phyloP scores from a whole-genome alignment of 2,797 vertebrate species.

The Heliangelus exortis region DNA sequence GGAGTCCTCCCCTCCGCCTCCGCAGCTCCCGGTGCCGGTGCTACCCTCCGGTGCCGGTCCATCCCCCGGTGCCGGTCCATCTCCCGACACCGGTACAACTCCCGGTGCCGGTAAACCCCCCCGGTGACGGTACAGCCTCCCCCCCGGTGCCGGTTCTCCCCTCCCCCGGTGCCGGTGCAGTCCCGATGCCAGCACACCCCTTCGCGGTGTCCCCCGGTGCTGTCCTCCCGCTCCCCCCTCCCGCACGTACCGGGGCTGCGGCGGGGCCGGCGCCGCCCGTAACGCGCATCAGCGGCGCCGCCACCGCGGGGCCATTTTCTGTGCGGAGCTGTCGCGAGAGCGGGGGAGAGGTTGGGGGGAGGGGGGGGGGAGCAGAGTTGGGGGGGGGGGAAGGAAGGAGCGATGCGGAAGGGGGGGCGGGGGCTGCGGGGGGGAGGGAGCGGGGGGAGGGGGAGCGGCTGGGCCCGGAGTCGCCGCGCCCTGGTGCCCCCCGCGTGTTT shows the following conservation, averaged over 20 bases:
- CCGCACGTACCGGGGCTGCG: constrained; percentile 18
- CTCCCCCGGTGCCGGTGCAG: background rate
- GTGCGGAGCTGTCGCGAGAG: constrained; percentile 54
- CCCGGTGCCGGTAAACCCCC: background rate
- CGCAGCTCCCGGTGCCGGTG: background rate
- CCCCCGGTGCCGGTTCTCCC: too few relatives aligned
- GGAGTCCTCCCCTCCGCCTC: too few relatives aligned
- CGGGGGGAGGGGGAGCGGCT: background rate
- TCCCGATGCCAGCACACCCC: too few relatives aligned
- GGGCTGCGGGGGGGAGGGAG: background rate
- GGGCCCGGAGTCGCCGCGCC: too few relatives aligned
- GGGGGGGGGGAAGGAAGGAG: background rate
- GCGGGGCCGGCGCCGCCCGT: constrained; percentile 2
- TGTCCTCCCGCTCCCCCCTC: background rate
- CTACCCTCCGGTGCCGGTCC: background rate
- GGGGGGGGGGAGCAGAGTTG: background rate
- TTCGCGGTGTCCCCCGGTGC: too few relatives aligned
- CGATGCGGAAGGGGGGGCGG: background rate
- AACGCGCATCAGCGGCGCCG: constrained; percentile 6
- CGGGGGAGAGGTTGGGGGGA: background rate
- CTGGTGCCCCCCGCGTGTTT: background rate
- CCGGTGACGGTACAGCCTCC: too few relatives aligned
- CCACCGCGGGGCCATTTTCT: constrained; percentile 52
- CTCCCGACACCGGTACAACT: too few relatives aligned
- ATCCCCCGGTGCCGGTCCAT: background rate